Base-by-base conservation (phyloP, 2,888 invertebrate species). In the Parnassius apollo region DNA sequence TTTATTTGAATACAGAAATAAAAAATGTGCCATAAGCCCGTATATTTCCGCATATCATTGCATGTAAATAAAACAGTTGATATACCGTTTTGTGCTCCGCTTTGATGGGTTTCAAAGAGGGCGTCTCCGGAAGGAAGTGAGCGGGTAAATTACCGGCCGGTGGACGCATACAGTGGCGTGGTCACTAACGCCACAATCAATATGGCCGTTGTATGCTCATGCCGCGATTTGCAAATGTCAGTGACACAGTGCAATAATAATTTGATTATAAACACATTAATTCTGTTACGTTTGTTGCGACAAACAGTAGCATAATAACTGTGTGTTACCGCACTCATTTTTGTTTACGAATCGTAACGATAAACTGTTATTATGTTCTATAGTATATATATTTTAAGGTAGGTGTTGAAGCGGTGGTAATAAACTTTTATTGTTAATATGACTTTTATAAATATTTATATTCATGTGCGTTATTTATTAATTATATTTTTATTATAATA, bases 101-200 rank as follows among this genome's bases (percentile, higher is more conserved):
- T 64, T 65, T 66, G 61, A 62, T 56, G 59, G 59, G 48, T 64
- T 61, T 66, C 59, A 63, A 65, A 64, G 63, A 60, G 67, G 68
- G 78, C 75, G 75, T 76, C 72, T 72, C 82, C 86, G 89, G 89
- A 88, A 89, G 89, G 89, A 89, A 88, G 82, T 80, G 78, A 75
- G 72, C 75, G 78, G 82, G 79, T 87, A 85, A 84, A 88, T 89
- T 86, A 86, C 86, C 77, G 79, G 77, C 76, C 73, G 71, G 72
- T 73, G 71, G 76, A 74, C 76, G 76, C 78, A 81, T 74, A 50
- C 46, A n/a, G 22, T n/a, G 75, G 78, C 75, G 79, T 78, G 81
- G 77, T 80, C 83, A 79, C 77, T 77, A 80, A 80, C 76, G 70
- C 71, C 69, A 72, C 75, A 78, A 81, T 83, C 83, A 77, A 82